Base-by-base conservation (phyloP, 1,140 invertebrate species). In the Pentalonia nigronervosa region DNA sequence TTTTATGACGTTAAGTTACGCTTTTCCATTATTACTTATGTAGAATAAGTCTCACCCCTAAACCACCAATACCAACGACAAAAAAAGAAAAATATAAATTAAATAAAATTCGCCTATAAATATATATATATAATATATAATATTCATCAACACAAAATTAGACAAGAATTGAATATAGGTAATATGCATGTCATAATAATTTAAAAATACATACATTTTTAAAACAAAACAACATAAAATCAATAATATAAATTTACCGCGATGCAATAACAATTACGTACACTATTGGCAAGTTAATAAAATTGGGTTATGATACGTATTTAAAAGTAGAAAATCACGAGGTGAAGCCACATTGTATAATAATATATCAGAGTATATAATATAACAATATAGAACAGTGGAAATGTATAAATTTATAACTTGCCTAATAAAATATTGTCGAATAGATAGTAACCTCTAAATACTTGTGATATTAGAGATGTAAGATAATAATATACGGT, bases 161-260 rank as follows among this genome's bases (percentile, higher is more conserved):
- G 88, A 90, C 34, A 90, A 90, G 34, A 88, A 88, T 88, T 88
- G 47, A 87, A 87, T 47, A 76, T n/a, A 76, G n/a, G 30, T 20
- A 87, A 90, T 90, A 90, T 56, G 88, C 53, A 90, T 90, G 36
- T 90, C 48, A 53, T 50, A 50, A 88, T 53, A 88, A 88, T 50
- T 48, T 34, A n/a, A 45, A 86, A 86, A 47, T 86, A 86, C 41
- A 41, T 86, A 84, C 25, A 48, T n/a, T 88, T 88, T 88, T 53
- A 34, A 36, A 34, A 34, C 7, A 88, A 88, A 34, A 88, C n/a
- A 53, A 53, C 53, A 53, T 88, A 53, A 48, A 47, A 48, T 87
- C 8, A 60, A 56, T 90, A 50, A 56, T 90, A 60, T 90, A 56
- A 90, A 90, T 90, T 90, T 90, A 90, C 50, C 88, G 88, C 56